These are phyloP conservation scores for Psettodes erumei DNA, from an alignment of 2,113 vertebrate genomes.

Conservation along the genomic window DNA sequence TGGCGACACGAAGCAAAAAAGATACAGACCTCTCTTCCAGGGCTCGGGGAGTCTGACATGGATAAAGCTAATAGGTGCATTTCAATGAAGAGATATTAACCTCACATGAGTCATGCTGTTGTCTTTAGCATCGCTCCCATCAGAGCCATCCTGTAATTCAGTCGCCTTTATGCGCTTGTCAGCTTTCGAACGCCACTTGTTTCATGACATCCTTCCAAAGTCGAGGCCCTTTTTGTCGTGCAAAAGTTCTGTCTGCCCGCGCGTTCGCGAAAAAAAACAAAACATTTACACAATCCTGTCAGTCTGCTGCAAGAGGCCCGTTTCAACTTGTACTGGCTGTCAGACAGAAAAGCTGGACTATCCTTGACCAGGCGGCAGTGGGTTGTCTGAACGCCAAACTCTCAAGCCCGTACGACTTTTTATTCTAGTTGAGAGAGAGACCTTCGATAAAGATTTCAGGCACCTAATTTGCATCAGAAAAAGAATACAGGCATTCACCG, in stretches of 20 bases:
- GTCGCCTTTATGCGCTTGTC: not conserved
- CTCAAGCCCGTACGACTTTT: too few relatives aligned
- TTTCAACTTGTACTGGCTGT: conserved; percentile 3
- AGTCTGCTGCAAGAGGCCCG: conserved; percentile 8
- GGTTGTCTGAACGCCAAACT: conserved; percentile 9
- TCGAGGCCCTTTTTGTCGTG: not conserved
- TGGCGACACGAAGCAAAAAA: conserved; percentile 54
- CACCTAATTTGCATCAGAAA: too few relatives aligned
- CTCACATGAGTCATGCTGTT: conserved; percentile 31
- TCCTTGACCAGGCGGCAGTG: not conserved
- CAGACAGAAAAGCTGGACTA: not conserved
- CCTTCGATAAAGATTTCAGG: too few relatives aligned
- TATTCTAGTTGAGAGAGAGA: too few relatives aligned
- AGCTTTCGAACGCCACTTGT: conserved; percentile 6
- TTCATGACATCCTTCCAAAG: not conserved
- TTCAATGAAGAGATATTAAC: conserved; percentile 52
- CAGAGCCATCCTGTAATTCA: conserved; percentile 2
- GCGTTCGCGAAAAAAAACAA: conserved; percentile 19
- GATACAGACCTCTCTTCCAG: conserved; percentile 42
- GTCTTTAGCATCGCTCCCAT: not conserved
- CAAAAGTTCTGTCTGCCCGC: not conserved
- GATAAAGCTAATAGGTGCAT: conserved; percentile 58
- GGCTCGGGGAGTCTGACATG: conserved; percentile 47
- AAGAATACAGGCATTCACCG: too few relatives aligned
- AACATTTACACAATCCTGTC: conserved; percentile 12